Evolutionary conservation across 2,113 vertebrate genomes (phyloP).

Genomic region (Corythornis vintsioides): DNA sequence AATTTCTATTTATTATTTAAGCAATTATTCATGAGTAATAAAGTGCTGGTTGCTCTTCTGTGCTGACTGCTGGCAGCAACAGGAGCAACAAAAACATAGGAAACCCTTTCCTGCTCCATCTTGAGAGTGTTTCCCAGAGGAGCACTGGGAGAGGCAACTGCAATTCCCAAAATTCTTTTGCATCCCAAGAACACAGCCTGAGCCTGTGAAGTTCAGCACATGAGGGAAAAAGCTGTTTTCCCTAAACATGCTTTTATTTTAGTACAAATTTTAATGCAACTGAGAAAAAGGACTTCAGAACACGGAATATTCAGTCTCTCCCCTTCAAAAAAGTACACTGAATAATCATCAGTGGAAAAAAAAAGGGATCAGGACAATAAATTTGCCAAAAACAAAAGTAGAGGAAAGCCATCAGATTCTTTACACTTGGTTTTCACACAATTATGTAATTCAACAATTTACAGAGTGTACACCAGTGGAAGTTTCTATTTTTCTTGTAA

Average conservation of each 20-base stretch:
- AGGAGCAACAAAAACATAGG: not conserved
- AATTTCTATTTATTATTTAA: not conserved
- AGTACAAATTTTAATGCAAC: not conserved
- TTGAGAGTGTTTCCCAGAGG: fast-evolving
- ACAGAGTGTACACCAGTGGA: not conserved
- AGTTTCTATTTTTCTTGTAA: not conserved
- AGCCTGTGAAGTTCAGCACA: not conserved
- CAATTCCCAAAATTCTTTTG: not conserved
- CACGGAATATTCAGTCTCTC: not conserved
- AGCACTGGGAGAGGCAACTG: not conserved
- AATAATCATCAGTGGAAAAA: constrained; percentile 30
- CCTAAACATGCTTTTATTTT: not conserved
- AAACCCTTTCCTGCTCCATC: not conserved
- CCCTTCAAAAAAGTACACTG: constrained; percentile 1
- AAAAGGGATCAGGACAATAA: constrained; percentile 46
- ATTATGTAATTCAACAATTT: not conserved
- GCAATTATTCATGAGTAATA: not conserved
- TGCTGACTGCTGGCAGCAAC: not conserved
- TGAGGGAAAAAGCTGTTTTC: not conserved
- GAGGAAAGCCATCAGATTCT: not conserved
- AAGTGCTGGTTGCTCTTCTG: not conserved
- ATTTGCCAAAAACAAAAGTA: constrained; percentile 10
- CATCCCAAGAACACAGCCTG: not conserved
- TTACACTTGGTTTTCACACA: not conserved
- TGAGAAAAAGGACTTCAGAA: not conserved